Conservation (phyloP, 2,888 invertebrate species). For the Nomada fucata region DNA sequence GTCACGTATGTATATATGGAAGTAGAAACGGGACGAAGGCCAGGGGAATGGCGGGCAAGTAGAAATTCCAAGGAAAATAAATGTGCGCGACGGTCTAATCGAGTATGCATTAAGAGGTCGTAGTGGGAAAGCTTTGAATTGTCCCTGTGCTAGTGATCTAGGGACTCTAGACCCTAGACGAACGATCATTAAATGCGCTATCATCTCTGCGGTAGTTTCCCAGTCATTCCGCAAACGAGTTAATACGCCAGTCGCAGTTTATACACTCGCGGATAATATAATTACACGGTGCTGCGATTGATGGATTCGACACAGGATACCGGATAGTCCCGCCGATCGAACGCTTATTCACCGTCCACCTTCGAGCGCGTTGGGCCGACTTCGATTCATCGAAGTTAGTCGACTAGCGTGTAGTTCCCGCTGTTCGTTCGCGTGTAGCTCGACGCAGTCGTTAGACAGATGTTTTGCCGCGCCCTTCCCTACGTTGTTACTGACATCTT, state of each 20-base stretch:
- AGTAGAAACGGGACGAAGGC: not conserved
- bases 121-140: not conserved
- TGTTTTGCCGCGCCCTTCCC: conserved; percentile 8
- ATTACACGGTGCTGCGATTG: conserved; percentile 40
- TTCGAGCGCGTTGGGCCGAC: conserved; percentile 10
- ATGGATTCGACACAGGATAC: conserved; percentile 59
- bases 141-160: not conserved
- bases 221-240: not conserved
- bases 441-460: conserved; percentile 24
- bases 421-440: conserved; percentile 48
- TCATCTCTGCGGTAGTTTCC: not conserved
- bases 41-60: not conserved
- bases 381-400: not conserved
- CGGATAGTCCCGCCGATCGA: conserved; percentile 17
- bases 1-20: not conserved
- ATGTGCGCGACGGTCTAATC: not conserved
- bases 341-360: conserved; percentile 18
- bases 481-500: no score
- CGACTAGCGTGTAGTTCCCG: not conserved
- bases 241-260: conserved; percentile 10
- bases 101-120: not conserved
- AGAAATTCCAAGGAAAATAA: not conserved
- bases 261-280: conserved; percentile 25
- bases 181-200: not conserved
- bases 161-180: conserved; percentile 10